Evolutionary conservation across 92 coral and sea anemone species (phyloP).

Genomic region (Heteractis magnifica): DNA sequence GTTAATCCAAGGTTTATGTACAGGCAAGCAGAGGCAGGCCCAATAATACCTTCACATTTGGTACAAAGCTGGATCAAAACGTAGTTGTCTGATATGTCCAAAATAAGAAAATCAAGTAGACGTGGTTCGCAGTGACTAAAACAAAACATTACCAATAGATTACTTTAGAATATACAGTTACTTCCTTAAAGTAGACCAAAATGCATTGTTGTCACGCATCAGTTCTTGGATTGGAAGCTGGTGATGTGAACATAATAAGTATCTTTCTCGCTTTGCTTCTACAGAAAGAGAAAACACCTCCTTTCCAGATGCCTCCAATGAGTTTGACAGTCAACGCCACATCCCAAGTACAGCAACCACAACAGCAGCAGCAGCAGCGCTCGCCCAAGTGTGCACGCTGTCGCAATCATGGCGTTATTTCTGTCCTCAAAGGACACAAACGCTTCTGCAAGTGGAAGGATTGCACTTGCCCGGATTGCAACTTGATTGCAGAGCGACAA

Average conservation of each 20-base stretch:
- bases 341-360: slow-evolving; percentile 15
- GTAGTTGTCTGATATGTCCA: too few relatives aligned
- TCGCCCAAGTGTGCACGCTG: slow-evolving; percentile 99
- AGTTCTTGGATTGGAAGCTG: too few relatives aligned
- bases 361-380: slow-evolving; percentile 55
- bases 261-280: not conserved
- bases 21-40: too few relatives aligned
- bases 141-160: too few relatives aligned
- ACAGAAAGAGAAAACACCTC: not conserved
- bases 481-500: slow-evolving; percentile 94
- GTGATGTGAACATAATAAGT: not conserved
- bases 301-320: slow-evolving; percentile 60
- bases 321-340: slow-evolving; percentile 39
- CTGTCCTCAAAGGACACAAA: slow-evolving; percentile 96
- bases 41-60: too few relatives aligned
- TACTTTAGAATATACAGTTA: too few relatives aligned
- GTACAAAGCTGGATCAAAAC: too few relatives aligned
- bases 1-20: too few relatives aligned
- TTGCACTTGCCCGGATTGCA: slow-evolving; percentile 93
- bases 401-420: slow-evolving; percentile 95
- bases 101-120: too few relatives aligned
- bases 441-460: slow-evolving; percentile 99
- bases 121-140: too few relatives aligned
- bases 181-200: too few relatives aligned
- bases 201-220: not conserved